phyloP scores from a whole-genome alignment of 2,888 invertebrate genomes.

The Caenorhabditis sinica region DNA sequence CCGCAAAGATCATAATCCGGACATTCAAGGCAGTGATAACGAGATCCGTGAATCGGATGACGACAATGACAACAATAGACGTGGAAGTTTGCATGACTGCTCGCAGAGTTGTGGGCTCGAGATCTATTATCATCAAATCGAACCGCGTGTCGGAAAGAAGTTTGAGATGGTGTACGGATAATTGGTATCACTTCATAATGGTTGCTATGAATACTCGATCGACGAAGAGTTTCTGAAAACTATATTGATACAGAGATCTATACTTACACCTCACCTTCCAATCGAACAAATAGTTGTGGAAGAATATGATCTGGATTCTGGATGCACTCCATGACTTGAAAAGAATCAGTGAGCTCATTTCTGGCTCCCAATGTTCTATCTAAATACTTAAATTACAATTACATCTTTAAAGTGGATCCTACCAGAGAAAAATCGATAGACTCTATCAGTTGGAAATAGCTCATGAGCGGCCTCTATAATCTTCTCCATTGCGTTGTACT shows the following conservation, averaged over 20 bases:
- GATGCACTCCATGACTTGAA: slow-evolving; percentile 19
- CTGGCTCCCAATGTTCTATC: slow-evolving; percentile 12
- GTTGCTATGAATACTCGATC: slow-evolving; percentile 4
- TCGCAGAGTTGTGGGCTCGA: not conserved
- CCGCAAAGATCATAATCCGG: slow-evolving; percentile 29
- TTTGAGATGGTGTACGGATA: slow-evolving; percentile 28
- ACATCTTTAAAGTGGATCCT: not conserved
- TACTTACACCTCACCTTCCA: slow-evolving; percentile 27
- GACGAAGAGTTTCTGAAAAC: not conserved
- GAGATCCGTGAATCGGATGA: slow-evolving; percentile 9
- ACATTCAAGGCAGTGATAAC: slow-evolving; percentile 33
- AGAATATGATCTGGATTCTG: slow-evolving; percentile 20
- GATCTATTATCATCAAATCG: slow-evolving; percentile 27
- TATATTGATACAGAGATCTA: not conserved
- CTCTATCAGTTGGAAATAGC: slow-evolving; percentile 20
- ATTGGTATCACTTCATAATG: slow-evolving; percentile 23
- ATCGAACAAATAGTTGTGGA: slow-evolving; percentile 10
- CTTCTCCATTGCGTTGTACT: slow-evolving; percentile 36
- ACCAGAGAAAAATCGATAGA: slow-evolving; percentile 26
- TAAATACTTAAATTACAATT: not conserved
- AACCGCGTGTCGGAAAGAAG: slow-evolving; percentile 19
- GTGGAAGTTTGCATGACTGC: slow-evolving; percentile 10
- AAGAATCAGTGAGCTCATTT: slow-evolving; percentile 18
- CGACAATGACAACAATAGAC: slow-evolving; percentile 7
- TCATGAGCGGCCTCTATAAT: slow-evolving; percentile 33